A percentile compares a stretch with the other conserved stretches of the same genome.
Conservation (phyloP, 2,888 invertebrate species). For the Malachius bipustulatus region DNA sequence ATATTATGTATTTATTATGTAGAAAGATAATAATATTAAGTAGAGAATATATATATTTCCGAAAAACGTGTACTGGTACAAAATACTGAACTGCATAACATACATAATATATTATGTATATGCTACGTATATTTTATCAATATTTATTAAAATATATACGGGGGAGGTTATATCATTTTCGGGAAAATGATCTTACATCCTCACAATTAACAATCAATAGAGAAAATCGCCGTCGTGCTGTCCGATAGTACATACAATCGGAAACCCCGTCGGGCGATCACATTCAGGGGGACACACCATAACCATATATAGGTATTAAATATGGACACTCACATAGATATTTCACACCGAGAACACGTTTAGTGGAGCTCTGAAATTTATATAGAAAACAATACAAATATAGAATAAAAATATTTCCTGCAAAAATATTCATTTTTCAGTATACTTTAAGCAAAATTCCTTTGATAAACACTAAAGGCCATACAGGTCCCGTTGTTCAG, state of each 20-base stretch:
- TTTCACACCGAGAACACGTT: constrained; percentile 40
- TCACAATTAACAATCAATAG: constrained; percentile 34
- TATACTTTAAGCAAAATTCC: constrained; percentile 32
- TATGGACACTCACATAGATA: constrained; percentile 30
- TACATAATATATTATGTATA: constrained; percentile 30
- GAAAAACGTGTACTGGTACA: constrained; percentile 40
- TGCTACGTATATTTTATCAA: constrained; percentile 33
- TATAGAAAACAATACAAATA: constrained; percentile 28
- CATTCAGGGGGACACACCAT: not conserved
- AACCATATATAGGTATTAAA: constrained; percentile 21
- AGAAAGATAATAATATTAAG: constrained; percentile 38
- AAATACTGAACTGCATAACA: constrained; percentile 40
- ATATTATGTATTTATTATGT: constrained; percentile 36
- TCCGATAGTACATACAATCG: constrained; percentile 15
- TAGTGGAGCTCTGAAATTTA: constrained; percentile 37
- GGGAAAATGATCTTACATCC: constrained; percentile 31
- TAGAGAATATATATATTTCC: constrained; percentile 36
- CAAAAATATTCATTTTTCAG: constrained; percentile 31
- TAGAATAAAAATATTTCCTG: constrained; percentile 30
- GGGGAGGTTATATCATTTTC: constrained; percentile 33
- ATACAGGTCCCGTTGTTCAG: constrained; percentile 28
- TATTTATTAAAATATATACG: constrained; percentile 34
- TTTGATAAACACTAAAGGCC: constrained; percentile 29
- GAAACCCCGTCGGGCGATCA: constrained; percentile 1
- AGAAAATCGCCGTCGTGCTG: constrained; percentile 25